Percentiles rank a stretch among this genome's conserved stretches.
phyloP scores from a whole-genome alignment of 2,797 vertebrate genomes.

The Mionectes olivaceus region DNA sequence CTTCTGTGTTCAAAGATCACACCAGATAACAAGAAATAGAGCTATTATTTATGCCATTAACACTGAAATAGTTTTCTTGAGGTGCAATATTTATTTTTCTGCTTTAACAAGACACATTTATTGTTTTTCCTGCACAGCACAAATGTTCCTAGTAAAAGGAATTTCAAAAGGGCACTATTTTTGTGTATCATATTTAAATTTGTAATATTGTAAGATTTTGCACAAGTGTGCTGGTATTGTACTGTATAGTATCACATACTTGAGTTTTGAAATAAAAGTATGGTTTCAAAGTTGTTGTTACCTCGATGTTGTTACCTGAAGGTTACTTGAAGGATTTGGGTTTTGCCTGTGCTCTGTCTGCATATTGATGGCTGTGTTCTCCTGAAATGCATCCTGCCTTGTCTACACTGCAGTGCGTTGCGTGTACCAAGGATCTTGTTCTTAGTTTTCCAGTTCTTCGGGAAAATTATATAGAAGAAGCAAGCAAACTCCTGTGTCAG shows the following conservation, averaged over 20 bases:
- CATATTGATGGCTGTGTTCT: not conserved
- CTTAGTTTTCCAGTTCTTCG: slow-evolving; percentile 39
- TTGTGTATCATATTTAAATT: slow-evolving; percentile 77
- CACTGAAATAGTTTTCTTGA: slow-evolving; percentile 68
- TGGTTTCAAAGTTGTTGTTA: slow-evolving; percentile 66
- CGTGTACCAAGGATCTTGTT: not conserved
- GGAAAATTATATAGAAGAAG: not conserved
- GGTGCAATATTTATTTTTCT: slow-evolving; percentile 86
- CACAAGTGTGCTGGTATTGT: slow-evolving; percentile 85
- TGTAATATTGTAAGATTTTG: slow-evolving; percentile 77
- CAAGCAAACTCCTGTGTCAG: not conserved
- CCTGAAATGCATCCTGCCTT: not conserved
- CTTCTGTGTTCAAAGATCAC: slow-evolving; percentile 36
- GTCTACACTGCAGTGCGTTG: not conserved
- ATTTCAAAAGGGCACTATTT: slow-evolving; percentile 79
- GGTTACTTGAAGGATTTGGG: not conserved
- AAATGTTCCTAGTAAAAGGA: slow-evolving; percentile 72
- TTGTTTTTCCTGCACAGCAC: slow-evolving; percentile 76
- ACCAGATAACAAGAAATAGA: slow-evolving; percentile 18
- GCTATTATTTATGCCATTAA: slow-evolving; percentile 48
- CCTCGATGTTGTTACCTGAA: not conserved
- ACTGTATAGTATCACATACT: slow-evolving; percentile 87
- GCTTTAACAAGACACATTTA: slow-evolving; percentile 64
- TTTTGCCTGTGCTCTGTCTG: not conserved
- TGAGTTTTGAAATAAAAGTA: slow-evolving; percentile 93